Percentiles rank a stretch among this genome's conserved stretches.
Evolutionary conservation across 2,888 invertebrate genomes (phyloP).

Genomic region (Uropetala carovei): DNA sequence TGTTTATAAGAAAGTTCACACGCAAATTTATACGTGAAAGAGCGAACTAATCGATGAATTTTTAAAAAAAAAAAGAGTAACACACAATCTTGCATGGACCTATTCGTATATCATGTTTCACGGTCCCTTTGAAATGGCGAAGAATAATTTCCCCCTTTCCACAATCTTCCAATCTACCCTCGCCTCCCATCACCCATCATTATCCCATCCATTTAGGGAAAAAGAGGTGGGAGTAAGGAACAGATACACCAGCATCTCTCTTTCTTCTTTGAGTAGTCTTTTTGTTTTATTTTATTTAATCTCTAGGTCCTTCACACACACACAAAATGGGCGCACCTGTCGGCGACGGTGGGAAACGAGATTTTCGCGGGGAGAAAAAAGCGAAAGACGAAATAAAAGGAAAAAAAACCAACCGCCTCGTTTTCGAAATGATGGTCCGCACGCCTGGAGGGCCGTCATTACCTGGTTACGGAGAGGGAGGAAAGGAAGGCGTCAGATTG

Average conservation of each 20-base stretch:
- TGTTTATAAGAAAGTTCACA: no score
- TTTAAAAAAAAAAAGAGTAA: not conserved
- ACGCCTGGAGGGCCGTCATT: slow-evolving; percentile 2
- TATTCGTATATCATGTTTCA: slow-evolving; percentile 40
- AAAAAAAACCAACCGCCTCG: not conserved
- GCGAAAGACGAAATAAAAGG: not conserved
- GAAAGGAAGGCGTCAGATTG: not conserved
- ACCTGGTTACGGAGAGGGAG: slow-evolving; percentile 42
- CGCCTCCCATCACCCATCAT: slow-evolving; percentile 44
- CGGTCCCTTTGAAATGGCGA: slow-evolving; percentile 39
- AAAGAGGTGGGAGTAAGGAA: not conserved
- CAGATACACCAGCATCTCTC: not conserved
- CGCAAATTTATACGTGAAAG: no score
- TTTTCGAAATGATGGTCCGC: not conserved
- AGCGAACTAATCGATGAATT: no score
- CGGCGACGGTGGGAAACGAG: slow-evolving; percentile 51
- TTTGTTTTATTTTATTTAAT: no score
- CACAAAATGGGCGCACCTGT: slow-evolving; percentile 51
- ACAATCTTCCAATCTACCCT: not conserved
- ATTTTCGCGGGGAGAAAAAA: not conserved
- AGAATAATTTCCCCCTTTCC: not conserved
- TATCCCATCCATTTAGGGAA: slow-evolving; percentile 49
- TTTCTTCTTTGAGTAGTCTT: no score
- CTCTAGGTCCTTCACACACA: not conserved
- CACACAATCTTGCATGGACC: not conserved